A percentile compares a stretch with the other conserved stretches of the same genome.
Conservation (phyloP, 2,113 vertebrate species). For the Electrona antarctica region DNA sequence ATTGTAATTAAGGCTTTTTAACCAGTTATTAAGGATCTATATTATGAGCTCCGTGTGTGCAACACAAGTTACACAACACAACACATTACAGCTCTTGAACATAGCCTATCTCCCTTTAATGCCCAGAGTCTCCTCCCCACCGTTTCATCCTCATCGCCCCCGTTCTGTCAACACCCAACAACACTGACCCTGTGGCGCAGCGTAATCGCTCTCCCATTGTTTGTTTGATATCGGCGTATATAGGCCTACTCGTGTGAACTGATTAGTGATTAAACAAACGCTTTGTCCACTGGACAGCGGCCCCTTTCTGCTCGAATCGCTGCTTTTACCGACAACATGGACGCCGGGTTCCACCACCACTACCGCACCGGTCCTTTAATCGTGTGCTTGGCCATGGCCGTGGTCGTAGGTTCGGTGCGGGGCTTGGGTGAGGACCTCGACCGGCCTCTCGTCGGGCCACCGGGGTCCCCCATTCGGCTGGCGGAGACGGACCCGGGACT, state of each 20-base stretch:
- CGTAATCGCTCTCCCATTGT: neutral
- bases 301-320: constrained; percentile 11
- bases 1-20: too few species aligned
- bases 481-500: constrained; percentile 71
- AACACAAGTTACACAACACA: neutral
- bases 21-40: too few species aligned
- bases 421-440: constrained; percentile 57
- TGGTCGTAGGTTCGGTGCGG: constrained; percentile 44
- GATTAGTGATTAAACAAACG: constrained; percentile 21
- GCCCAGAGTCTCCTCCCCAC: constrained; percentile 42
- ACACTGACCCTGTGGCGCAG: neutral
- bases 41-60: neutral
- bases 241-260: constrained; percentile 8
- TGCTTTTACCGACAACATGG: constrained; percentile 55
- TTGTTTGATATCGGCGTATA: too few species aligned
- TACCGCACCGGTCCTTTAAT: constrained; percentile 32
- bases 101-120: neutral
- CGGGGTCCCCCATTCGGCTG: constrained; percentile 60
- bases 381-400: constrained; percentile 46
- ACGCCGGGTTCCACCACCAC: neutral
- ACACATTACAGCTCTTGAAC: constrained; percentile 21
- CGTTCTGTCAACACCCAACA: constrained; percentile 50
- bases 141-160: neutral
- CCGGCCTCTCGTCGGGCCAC: constrained; percentile 65
- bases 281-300: neutral